Evolutionary conservation across 2,888 invertebrate species (phyloP).

Genomic region (Drosophila yooni): DNA sequence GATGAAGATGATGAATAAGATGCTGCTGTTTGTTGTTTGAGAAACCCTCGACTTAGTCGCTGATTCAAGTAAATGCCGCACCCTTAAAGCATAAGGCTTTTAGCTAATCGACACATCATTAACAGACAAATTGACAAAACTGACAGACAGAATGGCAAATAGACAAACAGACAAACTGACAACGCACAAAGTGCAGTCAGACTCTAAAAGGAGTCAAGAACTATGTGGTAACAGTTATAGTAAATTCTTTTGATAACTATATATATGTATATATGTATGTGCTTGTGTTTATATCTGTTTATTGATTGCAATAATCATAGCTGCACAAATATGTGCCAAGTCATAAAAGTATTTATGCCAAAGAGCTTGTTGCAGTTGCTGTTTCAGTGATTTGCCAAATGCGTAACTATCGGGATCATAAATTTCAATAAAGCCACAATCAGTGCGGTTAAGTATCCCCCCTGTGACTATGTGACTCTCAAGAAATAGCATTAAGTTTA

Average conservation of each 20-base stretch:
- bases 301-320: constrained; percentile 71
- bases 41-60: constrained; percentile 40
- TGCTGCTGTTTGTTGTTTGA: constrained; percentile 19
- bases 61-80: constrained; percentile 27
- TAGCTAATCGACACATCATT: constrained; percentile 49
- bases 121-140: constrained; percentile 18
- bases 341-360: constrained; percentile 64
- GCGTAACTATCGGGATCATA: constrained; percentile 50
- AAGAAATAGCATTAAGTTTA: not conserved
- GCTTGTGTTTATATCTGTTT: not conserved
- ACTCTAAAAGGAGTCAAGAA: not conserved
- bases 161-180: constrained; percentile 18
- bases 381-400: constrained; percentile 39
- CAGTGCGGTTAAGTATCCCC: constrained; percentile 18
- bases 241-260: not conserved
- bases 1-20: not conserved
- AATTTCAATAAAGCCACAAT: constrained; percentile 63
- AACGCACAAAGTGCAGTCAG: constrained; percentile 35
- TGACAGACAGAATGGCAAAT: constrained; percentile 14
- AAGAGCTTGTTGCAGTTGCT: constrained; percentile 28
- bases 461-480: constrained; percentile 33
- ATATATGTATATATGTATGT: not conserved
- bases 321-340: constrained; percentile 73
- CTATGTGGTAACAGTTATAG: constrained; percentile 9
- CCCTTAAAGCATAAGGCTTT: constrained; percentile 43